Percentiles rank a stretch among this genome's conserved stretches.
Conservation (phyloP, 2,113 vertebrate species). For the Cariama cristata region DNA sequence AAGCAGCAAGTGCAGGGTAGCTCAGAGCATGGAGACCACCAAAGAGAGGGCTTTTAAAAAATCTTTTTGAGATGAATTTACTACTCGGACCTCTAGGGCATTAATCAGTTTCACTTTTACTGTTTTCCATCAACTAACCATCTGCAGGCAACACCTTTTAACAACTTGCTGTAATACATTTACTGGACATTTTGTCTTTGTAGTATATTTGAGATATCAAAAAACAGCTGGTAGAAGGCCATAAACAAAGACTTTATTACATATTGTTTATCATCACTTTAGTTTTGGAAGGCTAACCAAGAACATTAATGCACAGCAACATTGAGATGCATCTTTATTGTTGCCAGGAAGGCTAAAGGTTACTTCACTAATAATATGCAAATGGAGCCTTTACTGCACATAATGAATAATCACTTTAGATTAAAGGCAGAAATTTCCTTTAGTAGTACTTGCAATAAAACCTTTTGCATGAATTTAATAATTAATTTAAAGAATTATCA, state of each 20-base stretch:
- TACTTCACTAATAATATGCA: constrained; percentile 80
- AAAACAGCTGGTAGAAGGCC: constrained; percentile 75
- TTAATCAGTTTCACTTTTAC: constrained; percentile 71
- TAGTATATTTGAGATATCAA: constrained; percentile 75
- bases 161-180: constrained; percentile 73
- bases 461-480: constrained; percentile 79
- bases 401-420: constrained; percentile 80
- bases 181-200: constrained; percentile 80
- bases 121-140: constrained; percentile 76
- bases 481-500: constrained; percentile 83
- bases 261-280: constrained; percentile 72
- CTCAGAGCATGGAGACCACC: neutral
- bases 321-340: constrained; percentile 57
- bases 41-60: constrained; percentile 44
- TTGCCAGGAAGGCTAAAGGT: constrained; percentile 76
- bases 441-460: constrained; percentile 75
- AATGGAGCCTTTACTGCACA: constrained; percentile 71
- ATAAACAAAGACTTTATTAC: constrained; percentile 76
- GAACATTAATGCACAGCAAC: constrained; percentile 40
- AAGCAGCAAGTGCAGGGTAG: neutral
- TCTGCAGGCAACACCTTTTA: constrained; percentile 77
- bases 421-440: constrained; percentile 77
- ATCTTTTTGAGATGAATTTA: constrained; percentile 70
- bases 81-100: constrained; percentile 60
- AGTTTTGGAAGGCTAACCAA: constrained; percentile 65